These are phyloP conservation scores for Brienomyrus brachyistius DNA, from an alignment of 2,113 vertebrate species.

Conservation along the genomic window DNA sequence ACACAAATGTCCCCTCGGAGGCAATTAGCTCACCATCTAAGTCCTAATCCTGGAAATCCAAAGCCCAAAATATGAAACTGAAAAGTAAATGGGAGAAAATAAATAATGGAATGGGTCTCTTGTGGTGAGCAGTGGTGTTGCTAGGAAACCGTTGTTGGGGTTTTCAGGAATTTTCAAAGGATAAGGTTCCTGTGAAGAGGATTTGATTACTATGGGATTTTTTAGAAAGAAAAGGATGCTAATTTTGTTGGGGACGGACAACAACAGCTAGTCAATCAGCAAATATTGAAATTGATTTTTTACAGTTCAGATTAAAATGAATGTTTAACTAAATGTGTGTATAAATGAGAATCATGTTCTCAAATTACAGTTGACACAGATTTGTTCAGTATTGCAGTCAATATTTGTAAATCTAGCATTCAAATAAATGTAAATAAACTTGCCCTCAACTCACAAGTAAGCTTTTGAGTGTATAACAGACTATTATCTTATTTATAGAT, in stretches of 20 bases:
- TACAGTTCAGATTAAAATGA: not conserved
- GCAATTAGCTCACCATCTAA: conserved; percentile 32
- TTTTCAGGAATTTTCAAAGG: conserved; percentile 44
- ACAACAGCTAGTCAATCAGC: not conserved
- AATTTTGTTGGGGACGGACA: conserved; percentile 24
- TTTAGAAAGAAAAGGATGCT: conserved; percentile 37
- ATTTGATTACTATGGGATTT: conserved; percentile 36
- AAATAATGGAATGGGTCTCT: conserved; percentile 47
- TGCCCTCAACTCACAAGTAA: not conserved
- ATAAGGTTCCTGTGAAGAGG: conserved; percentile 37
- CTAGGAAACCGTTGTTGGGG: conserved; percentile 59
- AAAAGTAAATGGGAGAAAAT: conserved; percentile 30
- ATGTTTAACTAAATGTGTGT: not conserved
- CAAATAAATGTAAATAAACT: not conserved
- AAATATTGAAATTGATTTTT: not conserved
- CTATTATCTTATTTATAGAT: not conserved
- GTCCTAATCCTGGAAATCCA: conserved; percentile 37
- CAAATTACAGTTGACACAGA: not conserved
- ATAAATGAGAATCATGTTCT: not conserved
- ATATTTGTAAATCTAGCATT: not conserved
- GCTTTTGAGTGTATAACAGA: not conserved
- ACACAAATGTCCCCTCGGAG: not conserved
- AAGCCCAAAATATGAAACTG: conserved; percentile 40
- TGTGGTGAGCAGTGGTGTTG: conserved; percentile 55
- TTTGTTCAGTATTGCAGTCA: not conserved